These are phyloP conservation scores for Petrocephalus microphthalmus DNA, from an alignment of 2,113 vertebrate species.

Conservation along the genomic window DNA sequence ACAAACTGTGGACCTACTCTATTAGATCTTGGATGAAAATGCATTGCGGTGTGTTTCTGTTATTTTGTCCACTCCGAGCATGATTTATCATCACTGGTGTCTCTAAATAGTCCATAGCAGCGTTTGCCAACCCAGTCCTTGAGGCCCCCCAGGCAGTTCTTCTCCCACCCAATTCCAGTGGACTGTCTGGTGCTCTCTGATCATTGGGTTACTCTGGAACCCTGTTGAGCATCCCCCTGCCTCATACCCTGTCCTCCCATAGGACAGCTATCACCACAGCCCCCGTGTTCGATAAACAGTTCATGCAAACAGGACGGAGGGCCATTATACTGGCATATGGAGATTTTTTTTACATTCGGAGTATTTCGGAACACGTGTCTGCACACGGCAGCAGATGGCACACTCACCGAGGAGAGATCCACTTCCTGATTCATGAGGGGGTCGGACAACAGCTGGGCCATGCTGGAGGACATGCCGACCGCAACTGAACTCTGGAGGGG, in stretches of 20 bases:
- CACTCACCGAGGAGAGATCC: conserved; percentile 38
- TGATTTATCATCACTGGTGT: not conserved
- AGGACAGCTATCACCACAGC: not conserved
- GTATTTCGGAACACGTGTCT: not conserved
- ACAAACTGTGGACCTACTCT: not conserved
- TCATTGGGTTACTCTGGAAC: not conserved
- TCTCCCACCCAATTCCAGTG: not conserved
- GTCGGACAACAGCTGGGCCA: conserved; percentile 41
- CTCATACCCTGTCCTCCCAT: not conserved
- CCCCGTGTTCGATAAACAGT: not conserved
- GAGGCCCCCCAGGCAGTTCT: not conserved
- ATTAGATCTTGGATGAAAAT: not conserved
- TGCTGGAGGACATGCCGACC: conserved; percentile 39
- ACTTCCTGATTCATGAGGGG: conserved; percentile 43
- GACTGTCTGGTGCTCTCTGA: not conserved
- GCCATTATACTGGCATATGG: not conserved
- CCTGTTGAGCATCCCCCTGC: not conserved
- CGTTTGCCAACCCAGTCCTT: not conserved
- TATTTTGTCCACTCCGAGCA: not conserved
- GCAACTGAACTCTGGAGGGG: conserved; percentile 8
- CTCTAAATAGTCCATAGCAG: not conserved
- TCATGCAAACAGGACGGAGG: not conserved
- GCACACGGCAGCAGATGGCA: not conserved
- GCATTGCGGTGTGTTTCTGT: not conserved
- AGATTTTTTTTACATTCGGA: not conserved